Percentiles rank a stretch among this genome's conserved stretches.
Conservation (phyloP, 2,113 vertebrate species). For the Lipophrys pholis region DNA sequence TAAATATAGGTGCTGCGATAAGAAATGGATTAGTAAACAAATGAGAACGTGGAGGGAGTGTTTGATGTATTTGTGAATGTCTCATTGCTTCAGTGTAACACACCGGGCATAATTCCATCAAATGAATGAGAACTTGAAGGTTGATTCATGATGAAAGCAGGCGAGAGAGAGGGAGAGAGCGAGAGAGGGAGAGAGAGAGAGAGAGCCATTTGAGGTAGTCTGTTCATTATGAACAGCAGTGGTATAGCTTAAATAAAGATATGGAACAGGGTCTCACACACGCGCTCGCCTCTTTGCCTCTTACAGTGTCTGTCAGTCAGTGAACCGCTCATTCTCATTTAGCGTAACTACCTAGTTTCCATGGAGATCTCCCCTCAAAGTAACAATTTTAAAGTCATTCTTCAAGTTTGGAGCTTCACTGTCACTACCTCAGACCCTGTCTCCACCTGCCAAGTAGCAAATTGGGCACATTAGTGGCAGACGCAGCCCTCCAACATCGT, state of each 20-base stretch:
- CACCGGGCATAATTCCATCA: neutral
- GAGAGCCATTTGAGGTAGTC: neutral
- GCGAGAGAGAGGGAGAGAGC: neutral
- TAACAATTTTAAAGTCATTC: neutral
- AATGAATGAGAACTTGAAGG: neutral
- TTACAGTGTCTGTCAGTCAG: neutral
- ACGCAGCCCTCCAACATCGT: neutral
- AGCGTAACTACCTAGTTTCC: conserved; percentile 19
- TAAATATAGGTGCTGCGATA: conserved; percentile 15
- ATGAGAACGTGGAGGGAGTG: neutral
- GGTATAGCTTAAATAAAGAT: neutral
- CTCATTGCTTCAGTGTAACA: neutral
- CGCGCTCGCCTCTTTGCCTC: neutral
- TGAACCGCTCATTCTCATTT: neutral
- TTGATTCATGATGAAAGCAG: neutral
- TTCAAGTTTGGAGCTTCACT: conserved; percentile 5
- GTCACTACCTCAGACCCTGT: neutral
- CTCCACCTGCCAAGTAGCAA: neutral
- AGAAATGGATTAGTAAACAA: neutral
- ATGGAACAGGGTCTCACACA: neutral
- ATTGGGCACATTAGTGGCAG: neutral
- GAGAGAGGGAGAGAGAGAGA: neutral
- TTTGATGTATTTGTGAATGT: neutral
- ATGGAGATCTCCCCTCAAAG: conserved; percentile 7
- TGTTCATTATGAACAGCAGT: neutral